These are phyloP conservation scores for Phthorimaea operculella DNA, from an alignment of 1,140 invertebrate species.

Conservation along the genomic window DNA sequence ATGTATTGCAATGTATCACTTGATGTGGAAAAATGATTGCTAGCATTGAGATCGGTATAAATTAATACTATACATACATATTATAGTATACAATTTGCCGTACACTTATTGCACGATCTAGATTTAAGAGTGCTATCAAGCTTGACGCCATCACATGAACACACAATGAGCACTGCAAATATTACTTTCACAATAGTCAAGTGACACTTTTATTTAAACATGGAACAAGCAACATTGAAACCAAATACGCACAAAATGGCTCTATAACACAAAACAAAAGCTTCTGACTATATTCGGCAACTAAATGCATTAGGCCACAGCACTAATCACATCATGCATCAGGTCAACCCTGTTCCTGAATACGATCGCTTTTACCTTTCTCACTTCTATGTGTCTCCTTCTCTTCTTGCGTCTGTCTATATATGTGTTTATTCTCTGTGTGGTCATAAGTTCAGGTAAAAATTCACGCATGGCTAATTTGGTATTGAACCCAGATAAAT, in stretches of 20 bases:
- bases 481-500: conserved; percentile 48
- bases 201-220: conserved; percentile 1
- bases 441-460: conserved; percentile 39
- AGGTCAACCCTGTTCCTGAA: conserved; percentile 33
- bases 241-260: conserved; percentile 54
- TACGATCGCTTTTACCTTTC: conserved; percentile 32
- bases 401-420: conserved; percentile 39
- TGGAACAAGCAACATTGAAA: background rate
- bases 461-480: conserved; percentile 61
- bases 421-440: conserved; percentile 43
- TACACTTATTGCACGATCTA: background rate
- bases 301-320: conserved; percentile 37
- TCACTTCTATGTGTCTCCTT: conserved; percentile 38
- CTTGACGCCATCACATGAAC: background rate
- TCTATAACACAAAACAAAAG: conserved; percentile 38
- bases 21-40: background rate
- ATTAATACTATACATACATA: too few relatives aligned
- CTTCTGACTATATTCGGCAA: conserved; percentile 30
- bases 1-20: background rate
- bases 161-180: background rate
- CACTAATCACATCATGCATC: conserved; percentile 51
- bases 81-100: background rate
- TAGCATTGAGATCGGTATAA: background rate
- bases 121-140: background rate
- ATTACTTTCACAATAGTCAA: background rate